These are phyloP conservation scores for Pelmatolapia mariae DNA, from an alignment of 2,113 vertebrate genomes.

Conservation along the genomic window DNA sequence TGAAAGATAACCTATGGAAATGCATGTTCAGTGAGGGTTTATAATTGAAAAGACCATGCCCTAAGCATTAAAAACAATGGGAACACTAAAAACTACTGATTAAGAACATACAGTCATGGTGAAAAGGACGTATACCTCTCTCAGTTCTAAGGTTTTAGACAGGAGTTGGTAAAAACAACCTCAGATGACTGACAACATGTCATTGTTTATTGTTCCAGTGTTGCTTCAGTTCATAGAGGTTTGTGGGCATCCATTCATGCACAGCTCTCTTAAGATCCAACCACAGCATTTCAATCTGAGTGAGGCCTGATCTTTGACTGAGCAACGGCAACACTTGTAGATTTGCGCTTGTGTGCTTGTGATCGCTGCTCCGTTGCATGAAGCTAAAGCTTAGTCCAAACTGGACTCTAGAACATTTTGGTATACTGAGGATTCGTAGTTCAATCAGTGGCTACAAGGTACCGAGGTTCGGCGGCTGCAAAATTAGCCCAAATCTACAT, in stretches of 20 bases:
- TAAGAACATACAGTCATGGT: background rate
- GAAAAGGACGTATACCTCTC: background rate
- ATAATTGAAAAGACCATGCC: background rate
- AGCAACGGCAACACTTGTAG: fast-evolving
- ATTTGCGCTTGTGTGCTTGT: background rate
- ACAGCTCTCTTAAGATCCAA: background rate
- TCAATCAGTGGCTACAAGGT: background rate
- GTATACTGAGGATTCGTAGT: background rate
- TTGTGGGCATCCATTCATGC: background rate
- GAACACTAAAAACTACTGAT: background rate
- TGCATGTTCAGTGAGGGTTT: background rate
- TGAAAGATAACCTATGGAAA: background rate
- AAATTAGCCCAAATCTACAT: background rate
- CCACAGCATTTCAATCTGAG: background rate
- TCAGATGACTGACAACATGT: background rate
- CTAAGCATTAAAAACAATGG: fast-evolving
- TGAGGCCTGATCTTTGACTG: background rate
- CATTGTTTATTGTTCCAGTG: background rate
- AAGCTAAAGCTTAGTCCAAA: background rate
- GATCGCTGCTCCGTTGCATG: background rate
- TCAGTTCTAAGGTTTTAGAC: background rate
- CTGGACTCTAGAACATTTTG: background rate
- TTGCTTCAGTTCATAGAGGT: background rate
- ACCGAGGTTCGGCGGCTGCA: fast-evolving
- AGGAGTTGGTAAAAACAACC: background rate